phyloP scores from a whole-genome alignment of 2,797 vertebrate genomes.

The Diplodus puntazzo region DNA sequence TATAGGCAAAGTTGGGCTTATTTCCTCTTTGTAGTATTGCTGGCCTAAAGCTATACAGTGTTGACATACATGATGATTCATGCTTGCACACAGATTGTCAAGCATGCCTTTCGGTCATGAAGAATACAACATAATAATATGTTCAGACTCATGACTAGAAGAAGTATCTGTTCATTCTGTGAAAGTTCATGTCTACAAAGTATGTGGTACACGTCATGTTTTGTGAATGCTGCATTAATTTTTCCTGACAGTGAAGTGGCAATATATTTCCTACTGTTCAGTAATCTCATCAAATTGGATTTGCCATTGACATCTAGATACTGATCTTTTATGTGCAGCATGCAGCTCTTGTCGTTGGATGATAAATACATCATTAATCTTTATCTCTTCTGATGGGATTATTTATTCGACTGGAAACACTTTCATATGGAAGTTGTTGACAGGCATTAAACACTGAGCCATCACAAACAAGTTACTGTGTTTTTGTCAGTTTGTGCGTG shows the following conservation, averaged over 20 bases:
- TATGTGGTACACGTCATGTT: conserved; percentile 17
- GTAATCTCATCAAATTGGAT: conserved; percentile 65
- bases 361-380: conserved; percentile 79
- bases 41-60: not conserved
- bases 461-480: conserved; percentile 49
- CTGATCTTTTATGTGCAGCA: conserved; percentile 51
- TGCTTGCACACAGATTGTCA: not conserved
- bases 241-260: conserved; percentile 57
- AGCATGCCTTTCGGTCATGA: conserved; percentile 11
- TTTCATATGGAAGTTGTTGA: conserved; percentile 59
- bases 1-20: conserved; percentile 22
- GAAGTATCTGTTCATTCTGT: not conserved
- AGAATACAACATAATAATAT: conserved; percentile 14
- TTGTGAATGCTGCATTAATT: conserved; percentile 48
- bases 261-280: conserved; percentile 57
- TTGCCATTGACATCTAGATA: conserved; percentile 52
- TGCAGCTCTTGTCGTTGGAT: conserved; percentile 61
- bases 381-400: conserved; percentile 66
- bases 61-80: conserved; percentile 28
- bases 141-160: conserved; percentile 14
- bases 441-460: conserved; percentile 64
- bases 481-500: conserved; percentile 33
- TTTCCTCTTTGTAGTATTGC: conserved; percentile 15
- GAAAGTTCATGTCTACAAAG: conserved; percentile 37
- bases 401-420: conserved; percentile 72